Evolutionary conservation across 2,113 vertebrate species (phyloP).

Genomic region (Myiozetetes cayanensis): DNA sequence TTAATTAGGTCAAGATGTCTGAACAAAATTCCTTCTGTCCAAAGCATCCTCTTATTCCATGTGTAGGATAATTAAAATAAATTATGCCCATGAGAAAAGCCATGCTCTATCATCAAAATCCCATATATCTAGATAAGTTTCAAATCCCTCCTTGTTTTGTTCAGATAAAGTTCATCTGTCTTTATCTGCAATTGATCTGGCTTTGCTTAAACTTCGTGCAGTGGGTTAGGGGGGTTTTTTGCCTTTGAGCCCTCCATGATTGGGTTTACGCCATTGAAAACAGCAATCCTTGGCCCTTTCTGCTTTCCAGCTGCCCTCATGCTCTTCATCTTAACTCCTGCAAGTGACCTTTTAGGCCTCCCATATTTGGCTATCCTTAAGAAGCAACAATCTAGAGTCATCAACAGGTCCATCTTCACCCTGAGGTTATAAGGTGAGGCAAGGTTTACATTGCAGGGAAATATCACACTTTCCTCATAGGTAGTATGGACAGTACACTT

Average conservation of each 20-base stretch:
- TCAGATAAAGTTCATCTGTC: constrained; percentile 29
- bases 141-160: constrained; percentile 1
- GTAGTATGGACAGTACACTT: neutral
- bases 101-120: constrained; percentile 24
- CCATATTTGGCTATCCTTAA: neutral
- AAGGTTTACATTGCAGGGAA: neutral
- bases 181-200: constrained; percentile 24
- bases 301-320: neutral
- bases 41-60: constrained; percentile 4
- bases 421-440: neutral
- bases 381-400: neutral
- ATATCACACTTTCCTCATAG: neutral
- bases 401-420: neutral
- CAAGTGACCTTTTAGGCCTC: neutral
- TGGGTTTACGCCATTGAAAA: neutral
- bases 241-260: neutral
- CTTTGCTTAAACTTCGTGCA: neutral
- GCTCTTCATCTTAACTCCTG: neutral
- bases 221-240: neutral
- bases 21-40: constrained; percentile 39
- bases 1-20: constrained; percentile 62
- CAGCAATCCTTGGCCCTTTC: neutral
- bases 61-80: constrained; percentile 54
- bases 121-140: constrained; percentile 51
- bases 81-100: constrained; percentile 43